phyloP scores from a whole-genome alignment of 2,113 vertebrate species.

The Pangasianodon gigas region DNA sequence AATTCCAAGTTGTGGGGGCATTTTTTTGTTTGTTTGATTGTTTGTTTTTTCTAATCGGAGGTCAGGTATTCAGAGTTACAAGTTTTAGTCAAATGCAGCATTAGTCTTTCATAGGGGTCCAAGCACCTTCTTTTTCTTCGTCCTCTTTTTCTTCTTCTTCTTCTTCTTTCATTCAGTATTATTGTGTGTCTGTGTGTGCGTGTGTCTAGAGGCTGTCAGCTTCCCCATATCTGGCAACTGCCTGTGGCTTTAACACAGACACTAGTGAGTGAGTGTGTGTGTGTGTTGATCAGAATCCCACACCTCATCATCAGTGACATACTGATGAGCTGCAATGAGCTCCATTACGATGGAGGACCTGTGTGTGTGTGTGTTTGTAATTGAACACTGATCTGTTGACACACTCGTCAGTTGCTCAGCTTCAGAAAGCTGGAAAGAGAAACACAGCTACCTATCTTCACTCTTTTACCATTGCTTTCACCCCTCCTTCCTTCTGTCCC shows the following conservation, averaged over 20 bases:
- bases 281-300: conserved; percentile 22
- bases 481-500: conserved; percentile 4
- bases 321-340: conserved; percentile 59
- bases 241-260: background rate
- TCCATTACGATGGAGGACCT: conserved; percentile 51
- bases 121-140: background rate
- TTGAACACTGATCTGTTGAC: conserved; percentile 59
- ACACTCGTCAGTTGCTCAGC: conserved; percentile 61
- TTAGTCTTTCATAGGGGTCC: background rate
- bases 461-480: background rate
- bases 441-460: conserved; percentile 56
- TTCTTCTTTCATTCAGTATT: background rate
- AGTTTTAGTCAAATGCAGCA: background rate
- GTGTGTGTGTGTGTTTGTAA: conserved; percentile 41
- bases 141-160: background rate
- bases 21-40: background rate
- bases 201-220: background rate
- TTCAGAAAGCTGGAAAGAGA: conserved; percentile 60
- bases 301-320: conserved; percentile 51
- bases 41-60: background rate
- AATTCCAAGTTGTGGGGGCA: background rate
- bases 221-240: background rate
- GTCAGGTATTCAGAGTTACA: too few species aligned
- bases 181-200: background rate
- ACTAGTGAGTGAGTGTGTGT: background rate